These are phyloP conservation scores for Manis javanica DNA, from an alignment of 2,797 vertebrate genomes.

Conservation along the genomic window DNA sequence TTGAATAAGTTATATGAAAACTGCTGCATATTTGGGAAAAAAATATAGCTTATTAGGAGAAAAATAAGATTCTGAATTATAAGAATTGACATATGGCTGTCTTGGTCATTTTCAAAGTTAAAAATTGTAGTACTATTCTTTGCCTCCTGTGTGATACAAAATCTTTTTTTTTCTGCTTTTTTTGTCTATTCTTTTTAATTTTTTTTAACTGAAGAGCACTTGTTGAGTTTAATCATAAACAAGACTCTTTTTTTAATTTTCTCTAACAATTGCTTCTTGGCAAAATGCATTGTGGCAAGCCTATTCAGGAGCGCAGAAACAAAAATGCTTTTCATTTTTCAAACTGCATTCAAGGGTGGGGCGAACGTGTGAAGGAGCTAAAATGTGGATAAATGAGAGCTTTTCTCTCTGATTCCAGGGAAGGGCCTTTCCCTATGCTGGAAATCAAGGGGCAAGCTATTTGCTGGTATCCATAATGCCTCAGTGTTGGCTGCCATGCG, in stretches of 20 bases:
- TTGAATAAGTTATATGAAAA: slow-evolving; percentile 34
- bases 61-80: slow-evolving; percentile 41
- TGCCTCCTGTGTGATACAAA: not conserved
- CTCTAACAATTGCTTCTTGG: slow-evolving; percentile 4
- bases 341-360: not conserved
- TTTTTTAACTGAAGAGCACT: not conserved
- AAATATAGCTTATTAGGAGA: not conserved
- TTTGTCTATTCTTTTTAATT: not conserved
- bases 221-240: slow-evolving; percentile 48
- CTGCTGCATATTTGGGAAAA: not conserved
- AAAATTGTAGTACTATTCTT: slow-evolving; percentile 2
- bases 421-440: not conserved
- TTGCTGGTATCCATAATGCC: not conserved
- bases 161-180: slow-evolving; percentile 13
- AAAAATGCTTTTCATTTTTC: slow-evolving; percentile 1
- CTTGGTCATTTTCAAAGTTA: slow-evolving; percentile 44
- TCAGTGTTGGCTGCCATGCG: not conserved
- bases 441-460: not conserved
- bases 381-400: not conserved
- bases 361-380: not conserved
- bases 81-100: not conserved
- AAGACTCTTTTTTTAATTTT: slow-evolving; percentile 52
- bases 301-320: not conserved
- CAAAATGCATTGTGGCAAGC: not conserved
- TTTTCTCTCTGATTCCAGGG: not conserved